phyloP scores from a whole-genome alignment of 1,140 invertebrate genomes.

The Andricus grossulariae region DNA sequence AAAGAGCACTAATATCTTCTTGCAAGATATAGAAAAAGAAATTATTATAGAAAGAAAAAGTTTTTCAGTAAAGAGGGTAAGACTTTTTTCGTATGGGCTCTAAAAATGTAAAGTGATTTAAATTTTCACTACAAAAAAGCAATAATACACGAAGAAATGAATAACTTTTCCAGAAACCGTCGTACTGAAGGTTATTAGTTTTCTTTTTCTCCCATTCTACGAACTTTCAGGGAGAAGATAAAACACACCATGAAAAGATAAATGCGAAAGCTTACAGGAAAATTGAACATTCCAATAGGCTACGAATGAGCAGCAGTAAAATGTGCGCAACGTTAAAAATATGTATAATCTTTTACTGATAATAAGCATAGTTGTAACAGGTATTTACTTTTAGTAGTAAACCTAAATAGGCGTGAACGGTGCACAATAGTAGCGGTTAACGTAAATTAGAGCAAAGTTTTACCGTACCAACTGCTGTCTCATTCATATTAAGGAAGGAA shows the following conservation, averaged over 20 bases:
- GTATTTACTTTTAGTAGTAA: not conserved
- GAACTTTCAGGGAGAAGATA: not conserved
- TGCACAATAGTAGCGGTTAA: too few species aligned
- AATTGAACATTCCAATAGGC: constrained; percentile 4
- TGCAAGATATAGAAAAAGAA: too few species aligned
- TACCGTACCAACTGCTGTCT: too few species aligned
- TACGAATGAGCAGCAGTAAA: constrained; percentile 11
- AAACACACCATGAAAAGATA: not conserved
- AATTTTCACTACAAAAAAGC: too few species aligned
- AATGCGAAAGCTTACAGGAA: not conserved
- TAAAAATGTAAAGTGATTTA: too few species aligned
- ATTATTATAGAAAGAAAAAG: too few species aligned
- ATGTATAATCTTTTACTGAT: not conserved
- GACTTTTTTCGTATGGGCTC: too few species aligned
- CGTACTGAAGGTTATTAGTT: not conserved
- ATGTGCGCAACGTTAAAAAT: not conserved
- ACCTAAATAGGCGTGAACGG: not conserved
- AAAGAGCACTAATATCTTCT: too few species aligned
- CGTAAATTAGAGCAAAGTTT: too few species aligned
- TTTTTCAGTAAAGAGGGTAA: too few species aligned
- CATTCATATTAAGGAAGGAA: too few species aligned
- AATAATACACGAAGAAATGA: too few species aligned
- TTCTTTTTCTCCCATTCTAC: not conserved
- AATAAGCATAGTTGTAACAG: not conserved
- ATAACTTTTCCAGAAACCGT: constrained; percentile 14